Percentiles rank a stretch among this genome's conserved stretches.
Evolutionary conservation across 2,113 vertebrate genomes (phyloP).

Genomic region (Xenus cinereus): DNA sequence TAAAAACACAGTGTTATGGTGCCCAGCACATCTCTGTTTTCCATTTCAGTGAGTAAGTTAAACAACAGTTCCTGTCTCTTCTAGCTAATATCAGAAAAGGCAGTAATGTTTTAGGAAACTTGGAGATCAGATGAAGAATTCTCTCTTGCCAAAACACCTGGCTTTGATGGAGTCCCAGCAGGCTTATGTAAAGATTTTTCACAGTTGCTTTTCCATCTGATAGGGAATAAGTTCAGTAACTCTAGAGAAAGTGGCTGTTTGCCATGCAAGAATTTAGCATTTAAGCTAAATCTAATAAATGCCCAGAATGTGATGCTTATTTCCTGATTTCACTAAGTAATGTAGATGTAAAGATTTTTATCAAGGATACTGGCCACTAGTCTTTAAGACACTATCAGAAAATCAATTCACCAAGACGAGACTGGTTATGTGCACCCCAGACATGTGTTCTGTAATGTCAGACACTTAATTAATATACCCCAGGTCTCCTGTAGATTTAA

Average conservation of each 20-base stretch:
- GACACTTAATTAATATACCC: constrained; percentile 70
- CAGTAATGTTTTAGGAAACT: background rate
- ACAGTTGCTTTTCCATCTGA: constrained; percentile 22
- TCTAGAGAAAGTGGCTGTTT: constrained; percentile 9
- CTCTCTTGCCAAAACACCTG: background rate
- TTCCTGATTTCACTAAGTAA: constrained; percentile 59
- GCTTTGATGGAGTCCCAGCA: background rate
- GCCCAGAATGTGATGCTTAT: background rate
- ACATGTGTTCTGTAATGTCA: constrained; percentile 62
- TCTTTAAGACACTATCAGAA: constrained; percentile 64
- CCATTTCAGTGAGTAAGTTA: background rate
- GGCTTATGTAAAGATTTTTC: constrained; percentile 16
- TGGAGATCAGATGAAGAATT: background rate
- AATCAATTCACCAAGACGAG: constrained; percentile 69
- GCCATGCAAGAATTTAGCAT: constrained; percentile 37
- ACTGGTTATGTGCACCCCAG: constrained; percentile 55
- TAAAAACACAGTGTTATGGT: background rate
- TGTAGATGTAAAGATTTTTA: constrained; percentile 64
- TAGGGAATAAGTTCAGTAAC: constrained; percentile 20
- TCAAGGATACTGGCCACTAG: background rate
- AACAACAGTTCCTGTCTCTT: background rate
- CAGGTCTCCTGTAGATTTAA: constrained; percentile 64
- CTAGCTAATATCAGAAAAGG: background rate
- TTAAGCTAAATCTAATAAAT: constrained; percentile 53
- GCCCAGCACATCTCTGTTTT: background rate